Evolutionary conservation across 2,113 vertebrate species (phyloP).

Genomic region (Octodon degus): DNA sequence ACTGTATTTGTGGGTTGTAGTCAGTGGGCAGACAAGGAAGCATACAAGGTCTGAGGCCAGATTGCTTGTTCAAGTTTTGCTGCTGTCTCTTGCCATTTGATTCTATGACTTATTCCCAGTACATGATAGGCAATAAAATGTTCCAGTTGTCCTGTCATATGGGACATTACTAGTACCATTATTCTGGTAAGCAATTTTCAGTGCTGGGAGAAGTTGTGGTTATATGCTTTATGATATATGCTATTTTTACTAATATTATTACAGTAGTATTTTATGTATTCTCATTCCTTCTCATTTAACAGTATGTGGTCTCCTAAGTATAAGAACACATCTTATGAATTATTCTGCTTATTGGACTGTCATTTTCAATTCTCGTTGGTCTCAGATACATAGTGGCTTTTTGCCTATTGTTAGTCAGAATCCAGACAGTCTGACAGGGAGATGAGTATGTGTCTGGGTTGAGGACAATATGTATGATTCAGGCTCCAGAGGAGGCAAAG

Average conservation of each 20-base stretch:
- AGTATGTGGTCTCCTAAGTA: not conserved
- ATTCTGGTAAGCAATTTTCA: not conserved
- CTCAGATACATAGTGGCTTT: too few species aligned
- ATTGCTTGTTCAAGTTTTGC: not conserved
- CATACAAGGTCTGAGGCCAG: not conserved
- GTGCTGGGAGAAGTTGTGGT: not conserved
- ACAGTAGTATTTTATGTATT: not conserved
- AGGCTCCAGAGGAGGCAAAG: not conserved
- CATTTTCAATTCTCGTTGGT: not conserved
- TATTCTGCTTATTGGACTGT: accelerated
- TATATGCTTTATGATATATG: not conserved
- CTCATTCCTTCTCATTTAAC: not conserved
- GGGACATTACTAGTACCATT: not conserved
- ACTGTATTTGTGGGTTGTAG: accelerated
- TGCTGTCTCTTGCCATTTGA: too few species aligned
- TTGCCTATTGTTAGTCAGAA: not conserved
- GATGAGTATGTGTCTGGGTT: not conserved
- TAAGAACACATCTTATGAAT: not conserved
- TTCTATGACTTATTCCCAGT: not conserved
- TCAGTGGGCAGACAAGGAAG: accelerated
- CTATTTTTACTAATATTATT: not conserved
- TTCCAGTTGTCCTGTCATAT: not conserved
- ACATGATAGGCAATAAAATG: not conserved
- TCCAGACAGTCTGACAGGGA: too few species aligned
- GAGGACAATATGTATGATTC: not conserved